Conservation (phyloP, 2,797 vertebrate genomes). For the Chelmon rostratus region DNA sequence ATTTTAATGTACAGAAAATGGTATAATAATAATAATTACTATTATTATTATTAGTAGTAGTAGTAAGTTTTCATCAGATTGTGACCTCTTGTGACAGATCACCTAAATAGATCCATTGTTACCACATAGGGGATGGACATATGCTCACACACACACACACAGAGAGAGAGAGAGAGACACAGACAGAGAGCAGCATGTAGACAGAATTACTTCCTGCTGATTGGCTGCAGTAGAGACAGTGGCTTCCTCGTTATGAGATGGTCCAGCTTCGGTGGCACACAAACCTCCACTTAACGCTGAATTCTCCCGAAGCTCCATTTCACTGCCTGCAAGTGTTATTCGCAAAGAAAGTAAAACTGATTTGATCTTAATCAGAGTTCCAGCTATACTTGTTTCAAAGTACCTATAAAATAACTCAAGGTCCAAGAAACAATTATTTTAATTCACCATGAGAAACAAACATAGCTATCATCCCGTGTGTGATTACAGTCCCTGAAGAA, state of each 20-base stretch:
- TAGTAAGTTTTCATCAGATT: neutral
- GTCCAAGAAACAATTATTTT: constrained; percentile 75
- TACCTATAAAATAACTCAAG: constrained; percentile 71
- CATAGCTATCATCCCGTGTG: constrained; percentile 39
- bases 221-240: constrained; percentile 47
- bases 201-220: constrained; percentile 45
- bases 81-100: neutral
- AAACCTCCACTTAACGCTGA: constrained; percentile 32
- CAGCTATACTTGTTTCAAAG: constrained; percentile 60
- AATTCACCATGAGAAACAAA: constrained; percentile 64
- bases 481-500: constrained; percentile 53
- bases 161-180: neutral
- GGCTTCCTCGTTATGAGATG: constrained; percentile 12
- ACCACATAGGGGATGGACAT: neutral
- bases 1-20: neutral
- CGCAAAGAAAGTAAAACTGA: constrained; percentile 41
- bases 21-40: neutral
- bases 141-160: neutral
- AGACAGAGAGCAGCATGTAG: constrained; percentile 8
- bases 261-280: constrained; percentile 22
- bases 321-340: constrained; percentile 26
- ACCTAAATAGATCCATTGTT: constrained; percentile 22
- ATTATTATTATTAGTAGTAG: too few species aligned
- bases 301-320: constrained; percentile 34
- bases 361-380: constrained; percentile 53